A percentile compares a stretch with the other conserved stretches of the same genome.
Conservation (phyloP, 2,113 vertebrate genomes). For the Terrapene triunguis region DNA sequence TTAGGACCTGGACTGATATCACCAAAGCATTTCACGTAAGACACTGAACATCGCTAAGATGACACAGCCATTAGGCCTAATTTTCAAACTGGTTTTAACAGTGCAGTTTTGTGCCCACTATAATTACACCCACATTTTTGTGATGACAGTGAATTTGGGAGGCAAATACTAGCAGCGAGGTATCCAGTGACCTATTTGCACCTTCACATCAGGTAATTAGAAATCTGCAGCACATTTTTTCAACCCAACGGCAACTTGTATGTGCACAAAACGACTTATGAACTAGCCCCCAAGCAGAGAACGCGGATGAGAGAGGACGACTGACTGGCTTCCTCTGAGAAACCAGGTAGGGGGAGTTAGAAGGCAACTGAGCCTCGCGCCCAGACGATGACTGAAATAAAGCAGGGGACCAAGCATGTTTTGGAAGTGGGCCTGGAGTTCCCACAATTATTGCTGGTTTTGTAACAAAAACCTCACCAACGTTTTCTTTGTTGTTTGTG, state of each 20-base stretch:
- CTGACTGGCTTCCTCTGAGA: background rate
- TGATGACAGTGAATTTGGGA: background rate
- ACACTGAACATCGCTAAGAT: accelerated
- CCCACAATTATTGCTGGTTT: background rate
- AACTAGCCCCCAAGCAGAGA: background rate
- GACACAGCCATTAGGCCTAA: background rate
- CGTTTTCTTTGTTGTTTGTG: background rate
- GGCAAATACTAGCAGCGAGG: background rate
- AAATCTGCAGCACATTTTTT: background rate
- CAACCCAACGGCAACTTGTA: background rate
- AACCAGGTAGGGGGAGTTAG: accelerated
- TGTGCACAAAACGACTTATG: accelerated
- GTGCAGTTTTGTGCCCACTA: background rate
- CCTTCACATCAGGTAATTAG: background rate
- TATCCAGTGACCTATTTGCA: background rate
- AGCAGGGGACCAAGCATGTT: background rate
- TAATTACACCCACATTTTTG: background rate
- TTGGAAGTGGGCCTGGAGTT: background rate
- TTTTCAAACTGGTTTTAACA: background rate
- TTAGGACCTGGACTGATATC: background rate
- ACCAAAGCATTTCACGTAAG: background rate
- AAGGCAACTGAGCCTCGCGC: accelerated
- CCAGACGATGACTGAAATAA: background rate
- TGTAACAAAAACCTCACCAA: background rate
- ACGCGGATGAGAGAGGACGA: accelerated